Base-by-base conservation (phyloP, 1,140 invertebrate species). In the Euglossa dilemma region DNA sequence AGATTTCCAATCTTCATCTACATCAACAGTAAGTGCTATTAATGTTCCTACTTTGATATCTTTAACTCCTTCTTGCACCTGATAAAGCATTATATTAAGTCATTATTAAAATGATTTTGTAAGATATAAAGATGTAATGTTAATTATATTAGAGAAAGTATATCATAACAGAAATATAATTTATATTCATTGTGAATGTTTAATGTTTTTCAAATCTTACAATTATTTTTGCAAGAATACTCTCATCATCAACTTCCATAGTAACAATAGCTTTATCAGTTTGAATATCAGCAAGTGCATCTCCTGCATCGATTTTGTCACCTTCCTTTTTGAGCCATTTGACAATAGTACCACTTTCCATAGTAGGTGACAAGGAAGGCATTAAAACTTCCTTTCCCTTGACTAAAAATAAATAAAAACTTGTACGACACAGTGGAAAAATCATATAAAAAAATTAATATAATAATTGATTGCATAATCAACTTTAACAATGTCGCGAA, bases 201-300 rank as follows among this genome's bases (percentile, higher is more conserved):
- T 28, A 61, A 57, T 56, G 16, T 6, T 5, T 54, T 45, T 14
- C 4, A 64, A 45, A 45, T 11, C 84, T 89, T 90, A 94, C 93
- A 80, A 94, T 88, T 79, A 99, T 99, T 95, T 99, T 99, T 14
- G 99, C 99, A 70, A 99, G 93, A 93, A 98, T 98, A 63, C 98
- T 97, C 94, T 99, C 99, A 92, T 99, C 99, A 0, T 99, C 98
- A 28, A 98, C 98, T 95, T 99, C 99, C 95, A 99, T 99, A 2
- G 99, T 99, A 98, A 99, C 99, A 0, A 99, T 99, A 1, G 99
- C 99, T 94, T 99, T 99, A 91, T 99, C 99, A 20, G 99, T 99
- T 95, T 99, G 99, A 94, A 99, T 99, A 95, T 99, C 99, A 84
- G 98, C 99, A 67, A 99, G 94, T 12, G 99, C 95, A 94, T 99